Evolutionary conservation across 2,888 invertebrate genomes (phyloP).

Genomic region (Ormyrus rosae): DNA sequence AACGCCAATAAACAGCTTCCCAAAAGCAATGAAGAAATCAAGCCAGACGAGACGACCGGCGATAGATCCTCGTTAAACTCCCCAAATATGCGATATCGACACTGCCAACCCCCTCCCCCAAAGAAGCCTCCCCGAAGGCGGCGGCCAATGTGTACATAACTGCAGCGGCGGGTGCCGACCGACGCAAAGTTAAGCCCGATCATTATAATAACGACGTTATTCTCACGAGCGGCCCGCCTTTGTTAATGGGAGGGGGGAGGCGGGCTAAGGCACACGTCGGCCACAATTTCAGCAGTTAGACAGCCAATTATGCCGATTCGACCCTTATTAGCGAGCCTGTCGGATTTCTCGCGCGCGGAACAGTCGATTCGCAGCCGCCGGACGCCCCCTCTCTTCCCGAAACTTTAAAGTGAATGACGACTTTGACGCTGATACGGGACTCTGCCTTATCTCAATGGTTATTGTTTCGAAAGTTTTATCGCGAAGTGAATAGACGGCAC

Average conservation of each 20-base stretch:
- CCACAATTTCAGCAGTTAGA: constrained; percentile 67
- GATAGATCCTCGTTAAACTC: constrained; percentile 27
- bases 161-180: neutral
- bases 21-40: neutral
- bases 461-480: neutral
- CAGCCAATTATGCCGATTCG: constrained; percentile 67
- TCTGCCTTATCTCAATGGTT: constrained; percentile 5
- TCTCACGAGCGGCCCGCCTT: constrained; percentile 57
- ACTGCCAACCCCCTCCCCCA: neutral
- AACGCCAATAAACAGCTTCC: neutral
- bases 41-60: neutral
- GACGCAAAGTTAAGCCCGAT: constrained; percentile 57
- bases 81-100: constrained; percentile 7
- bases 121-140: neutral
- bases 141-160: neutral
- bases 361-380: constrained; percentile 4
- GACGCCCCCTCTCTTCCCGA: neutral
- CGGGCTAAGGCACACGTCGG: constrained; percentile 21
- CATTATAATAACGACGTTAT: constrained; percentile 65
- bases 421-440: constrained; percentile 22
- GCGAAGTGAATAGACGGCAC: too few species aligned
- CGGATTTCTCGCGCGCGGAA: constrained; percentile 38
- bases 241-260: constrained; percentile 39
- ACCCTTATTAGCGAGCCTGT: constrained; percentile 59
- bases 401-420: constrained; percentile 48